Conservation (phyloP, 1,140 invertebrate species). For the Drosophila mauritiana region DNA sequence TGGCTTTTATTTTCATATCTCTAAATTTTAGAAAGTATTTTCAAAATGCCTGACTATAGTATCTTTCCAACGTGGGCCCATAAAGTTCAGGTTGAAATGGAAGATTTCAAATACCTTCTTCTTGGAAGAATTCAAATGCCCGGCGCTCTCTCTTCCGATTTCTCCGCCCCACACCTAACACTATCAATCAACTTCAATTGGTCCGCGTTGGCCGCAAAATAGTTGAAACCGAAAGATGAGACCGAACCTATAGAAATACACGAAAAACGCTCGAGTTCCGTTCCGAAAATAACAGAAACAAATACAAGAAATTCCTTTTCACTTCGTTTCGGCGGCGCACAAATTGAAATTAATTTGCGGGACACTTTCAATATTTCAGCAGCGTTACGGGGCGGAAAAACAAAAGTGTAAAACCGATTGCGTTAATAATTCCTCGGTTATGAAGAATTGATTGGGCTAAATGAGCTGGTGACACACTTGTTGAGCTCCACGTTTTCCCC, state of each 20-base stretch:
- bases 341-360: slow-evolving; percentile 82
- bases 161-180: slow-evolving; percentile 16
- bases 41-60: not conserved
- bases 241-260: slow-evolving; percentile 39
- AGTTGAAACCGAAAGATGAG: slow-evolving; percentile 54
- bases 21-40: not conserved
- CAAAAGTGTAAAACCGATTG: slow-evolving; percentile 53
- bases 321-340: slow-evolving; percentile 34
- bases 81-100: too few relatives aligned
- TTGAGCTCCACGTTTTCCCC: slow-evolving; percentile 61
- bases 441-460: slow-evolving; percentile 82
- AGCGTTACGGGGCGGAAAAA: slow-evolving; percentile 24
- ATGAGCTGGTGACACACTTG: slow-evolving; percentile 82
- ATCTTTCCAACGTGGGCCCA: too few relatives aligned
- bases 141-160: slow-evolving; percentile 10
- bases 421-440: slow-evolving; percentile 79
- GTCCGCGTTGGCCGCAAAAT: slow-evolving; percentile 73
- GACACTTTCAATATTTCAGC: slow-evolving; percentile 76
- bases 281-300: slow-evolving; percentile 43
- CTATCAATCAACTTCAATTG: slow-evolving; percentile 81
- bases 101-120: slow-evolving; percentile 22
- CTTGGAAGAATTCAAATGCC: slow-evolving; percentile 24
- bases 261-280: slow-evolving; percentile 44
- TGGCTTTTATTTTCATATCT: slow-evolving; percentile 19
- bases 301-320: slow-evolving; percentile 66